phyloP scores from a whole-genome alignment of 2,888 invertebrate genomes.

The Pardosa pseudoannulata region DNA sequence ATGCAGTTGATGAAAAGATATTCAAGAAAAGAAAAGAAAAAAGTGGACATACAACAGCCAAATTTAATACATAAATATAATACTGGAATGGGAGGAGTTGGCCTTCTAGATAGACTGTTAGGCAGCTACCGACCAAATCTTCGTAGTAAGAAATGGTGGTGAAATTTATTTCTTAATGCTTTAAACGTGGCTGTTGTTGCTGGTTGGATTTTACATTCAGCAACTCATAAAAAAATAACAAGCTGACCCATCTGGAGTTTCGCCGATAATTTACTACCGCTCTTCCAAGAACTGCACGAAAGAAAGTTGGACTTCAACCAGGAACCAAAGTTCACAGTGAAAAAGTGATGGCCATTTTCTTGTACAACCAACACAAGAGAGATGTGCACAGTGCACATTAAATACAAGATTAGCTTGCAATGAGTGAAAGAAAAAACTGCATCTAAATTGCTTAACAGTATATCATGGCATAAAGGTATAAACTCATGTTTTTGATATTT shows the following conservation, averaged over 20 bases:
- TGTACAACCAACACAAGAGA: not conserved
- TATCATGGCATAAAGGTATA: not conserved
- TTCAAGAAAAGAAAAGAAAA: conserved; percentile 6
- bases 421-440: not conserved
- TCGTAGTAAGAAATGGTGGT: conserved; percentile 10
- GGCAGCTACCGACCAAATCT: not conserved
- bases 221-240: not conserved
- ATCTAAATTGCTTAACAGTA: not conserved
- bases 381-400: not conserved
- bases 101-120: conserved; percentile 7
- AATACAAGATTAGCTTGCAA: not conserved
- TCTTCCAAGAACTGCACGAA: not conserved
- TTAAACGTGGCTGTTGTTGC: not conserved
- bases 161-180: not conserved
- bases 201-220: not conserved
- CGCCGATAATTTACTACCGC: not conserved
- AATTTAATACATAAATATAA: conserved; percentile 18
- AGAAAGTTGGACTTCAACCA: conserved; percentile 1
- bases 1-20: not conserved
- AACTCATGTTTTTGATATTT: not conserved
- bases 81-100: conserved; percentile 14
- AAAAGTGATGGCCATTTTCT: not conserved
- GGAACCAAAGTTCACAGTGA: not conserved
- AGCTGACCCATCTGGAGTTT: not conserved
- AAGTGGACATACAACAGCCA: conserved; percentile 3